Base-by-base conservation (phyloP, 2,797 vertebrate species). In the Lithobates sylvaticus region DNA sequence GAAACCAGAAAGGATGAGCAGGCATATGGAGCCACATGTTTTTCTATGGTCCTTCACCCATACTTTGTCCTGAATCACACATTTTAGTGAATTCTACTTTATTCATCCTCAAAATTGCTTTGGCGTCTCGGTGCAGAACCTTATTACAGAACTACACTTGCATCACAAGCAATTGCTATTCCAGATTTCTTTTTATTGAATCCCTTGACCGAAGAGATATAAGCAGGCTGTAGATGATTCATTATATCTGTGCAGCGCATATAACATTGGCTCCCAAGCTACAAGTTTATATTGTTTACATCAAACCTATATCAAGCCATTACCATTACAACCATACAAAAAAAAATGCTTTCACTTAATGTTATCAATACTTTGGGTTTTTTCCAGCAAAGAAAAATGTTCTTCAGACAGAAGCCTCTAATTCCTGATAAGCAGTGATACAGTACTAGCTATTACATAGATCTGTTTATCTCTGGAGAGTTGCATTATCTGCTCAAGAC, bases 401-500 rank as follows among this genome's bases (percentile, higher is more conserved):
- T 61, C 77, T 16, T 13, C 42, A 69, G 39, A 32, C 27, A 78
- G 29, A 54, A 21, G 47, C 5, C 4, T 61, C 65, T 61, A 61
- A 21, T 76, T 76, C 47, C 50, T 76, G 50, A 32, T 44, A 74
- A 47, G 42, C 72, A 27, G 15, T 26, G 72, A 74, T 15, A 50
- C 27, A 81, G 54, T 72, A 39, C 71, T 29, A 50, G 10, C 64
- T 29, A 68, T 54, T 76, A 27, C 50, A 72, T 10, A 18, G 34
- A 70, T 64, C n/a, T 78, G 50, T 78, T 64, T 7, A 26, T 65
- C 75, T n/a, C 76, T 27, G 18, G 68, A 50, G 76, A 84, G 69
- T 32, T 23, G n/a, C 27, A 81, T 81, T 78, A 78, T 26, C 72
- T 67, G 39, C 50, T 76, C 23, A 21, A 83, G 47, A 83, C 61